Conservation (phyloP, 2,888 invertebrate genomes). For the Limulus polyphemus region DNA sequence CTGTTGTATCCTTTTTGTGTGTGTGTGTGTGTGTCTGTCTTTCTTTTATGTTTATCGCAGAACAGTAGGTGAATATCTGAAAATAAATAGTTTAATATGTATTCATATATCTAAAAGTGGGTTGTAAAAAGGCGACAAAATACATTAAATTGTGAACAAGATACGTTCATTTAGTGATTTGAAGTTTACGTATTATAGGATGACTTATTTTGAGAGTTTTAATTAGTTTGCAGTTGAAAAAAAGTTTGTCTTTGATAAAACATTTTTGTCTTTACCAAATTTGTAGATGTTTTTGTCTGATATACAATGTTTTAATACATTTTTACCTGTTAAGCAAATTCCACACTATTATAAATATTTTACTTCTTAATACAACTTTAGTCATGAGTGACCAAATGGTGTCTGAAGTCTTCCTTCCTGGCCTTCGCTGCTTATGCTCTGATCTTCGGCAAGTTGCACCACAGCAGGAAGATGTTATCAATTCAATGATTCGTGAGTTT, state of each 20-base stretch:
- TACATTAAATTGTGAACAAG: too few species aligned
- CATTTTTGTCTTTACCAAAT: too few species aligned
- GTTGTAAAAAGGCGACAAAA: too few species aligned
- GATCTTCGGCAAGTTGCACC: slow-evolving; percentile 36
- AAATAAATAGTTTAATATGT: background rate
- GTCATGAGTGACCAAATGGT: slow-evolving; percentile 38
- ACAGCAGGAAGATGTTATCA: slow-evolving; percentile 36
- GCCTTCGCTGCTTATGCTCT: slow-evolving; percentile 34
- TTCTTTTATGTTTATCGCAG: background rate
- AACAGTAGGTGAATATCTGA: background rate
- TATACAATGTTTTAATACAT: too few species aligned
- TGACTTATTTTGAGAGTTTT: too few species aligned
- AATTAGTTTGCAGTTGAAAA: too few species aligned
- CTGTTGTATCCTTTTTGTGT: slow-evolving; percentile 34
- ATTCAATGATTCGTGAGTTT: slow-evolving; percentile 36
- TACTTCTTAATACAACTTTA: slow-evolving; percentile 12
- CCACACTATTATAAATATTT: too few species aligned
- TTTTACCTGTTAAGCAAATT: too few species aligned
- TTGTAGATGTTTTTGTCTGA: too few species aligned
- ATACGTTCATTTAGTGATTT: too few species aligned
- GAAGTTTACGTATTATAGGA: too few species aligned
- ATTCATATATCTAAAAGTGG: background rate
- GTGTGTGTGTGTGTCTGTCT: background rate
- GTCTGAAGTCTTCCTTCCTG: slow-evolving; percentile 37
- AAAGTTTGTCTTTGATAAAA: too few species aligned